Evolutionary conservation across 1,140 invertebrate genomes (phyloP).

Genomic region (Drosophila sp.): DNA sequence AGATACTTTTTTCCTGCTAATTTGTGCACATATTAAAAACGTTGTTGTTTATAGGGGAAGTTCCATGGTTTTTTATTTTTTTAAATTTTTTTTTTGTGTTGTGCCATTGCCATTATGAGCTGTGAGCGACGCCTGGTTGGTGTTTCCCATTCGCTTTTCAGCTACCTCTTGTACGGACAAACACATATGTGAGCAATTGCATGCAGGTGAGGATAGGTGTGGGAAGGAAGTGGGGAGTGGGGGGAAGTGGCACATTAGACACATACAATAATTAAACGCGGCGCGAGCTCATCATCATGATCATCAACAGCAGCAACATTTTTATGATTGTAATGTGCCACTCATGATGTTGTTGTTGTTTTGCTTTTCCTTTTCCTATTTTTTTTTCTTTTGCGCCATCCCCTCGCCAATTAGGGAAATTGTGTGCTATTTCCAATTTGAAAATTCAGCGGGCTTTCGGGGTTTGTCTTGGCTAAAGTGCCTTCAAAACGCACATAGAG

Average conservation of each 20-base stretch:
- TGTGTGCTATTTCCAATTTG: slow-evolving; percentile 82
- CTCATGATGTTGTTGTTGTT: slow-evolving; percentile 28
- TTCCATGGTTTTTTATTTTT: slow-evolving; percentile 41
- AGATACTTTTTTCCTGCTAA: slow-evolving; percentile 40
- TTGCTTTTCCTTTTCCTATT: neutral
- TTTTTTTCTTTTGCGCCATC: slow-evolving; percentile 19
- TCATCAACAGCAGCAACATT: slow-evolving; percentile 56
- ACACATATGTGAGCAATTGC: slow-evolving; percentile 59
- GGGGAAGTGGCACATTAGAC: slow-evolving; percentile 47
- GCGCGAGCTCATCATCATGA: slow-evolving; percentile 64
- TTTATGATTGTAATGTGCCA: slow-evolving; percentile 61
- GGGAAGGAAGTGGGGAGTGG: slow-evolving; percentile 18
- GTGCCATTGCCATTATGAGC: slow-evolving; percentile 53
- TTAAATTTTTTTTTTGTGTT: slow-evolving; percentile 22
- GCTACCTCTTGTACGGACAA: slow-evolving; percentile 29
- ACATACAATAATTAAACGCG: slow-evolving; percentile 68
- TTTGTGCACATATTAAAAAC: slow-evolving; percentile 70
- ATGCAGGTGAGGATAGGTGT: slow-evolving; percentile 54
- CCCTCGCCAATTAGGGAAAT: slow-evolving; percentile 81
- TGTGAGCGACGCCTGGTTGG: slow-evolving; percentile 60
- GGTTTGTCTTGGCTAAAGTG: slow-evolving; percentile 61
- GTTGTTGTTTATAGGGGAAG: slow-evolving; percentile 3
- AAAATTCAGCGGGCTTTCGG: slow-evolving; percentile 59
- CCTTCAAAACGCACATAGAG: slow-evolving; percentile 41
- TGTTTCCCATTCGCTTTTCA: slow-evolving; percentile 32